These are phyloP conservation scores for Sycophaga agraensis DNA, from an alignment of 1,140 invertebrate species.

Conservation along the genomic window DNA sequence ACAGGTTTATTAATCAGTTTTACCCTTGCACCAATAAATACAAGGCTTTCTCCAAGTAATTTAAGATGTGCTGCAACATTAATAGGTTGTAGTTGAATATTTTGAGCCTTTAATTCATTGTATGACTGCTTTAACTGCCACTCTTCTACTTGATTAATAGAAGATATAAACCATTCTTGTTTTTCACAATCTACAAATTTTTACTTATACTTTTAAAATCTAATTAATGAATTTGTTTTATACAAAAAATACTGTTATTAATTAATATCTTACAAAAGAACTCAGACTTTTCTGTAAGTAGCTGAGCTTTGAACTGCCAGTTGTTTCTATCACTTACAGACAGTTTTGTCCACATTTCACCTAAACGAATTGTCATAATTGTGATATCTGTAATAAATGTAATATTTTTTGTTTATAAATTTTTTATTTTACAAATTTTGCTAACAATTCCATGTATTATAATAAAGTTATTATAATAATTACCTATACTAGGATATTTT, in stretches of 20 bases:
- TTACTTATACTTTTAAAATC: not conserved
- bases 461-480: not conserved
- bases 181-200: slow-evolving; percentile 1
- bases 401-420: no score
- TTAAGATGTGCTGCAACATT: slow-evolving; percentile 23
- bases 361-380: slow-evolving; percentile 19
- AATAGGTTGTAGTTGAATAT: slow-evolving; percentile 16
- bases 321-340: slow-evolving; percentile 15
- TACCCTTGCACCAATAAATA: slow-evolving; percentile 18
- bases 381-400: slow-evolving; percentile 1
- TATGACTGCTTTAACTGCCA: not conserved
- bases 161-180: not conserved
- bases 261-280: not conserved
- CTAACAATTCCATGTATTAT: not conserved
- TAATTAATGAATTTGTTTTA: not conserved
- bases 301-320: slow-evolving; percentile 13
- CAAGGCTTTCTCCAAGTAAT: slow-evolving; percentile 25
- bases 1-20: not conserved
- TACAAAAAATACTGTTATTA: no score
- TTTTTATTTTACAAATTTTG: not conserved
- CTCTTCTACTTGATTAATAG: not conserved
- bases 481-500: slow-evolving; percentile 23
- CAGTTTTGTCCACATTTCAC: slow-evolving; percentile 26
- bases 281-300: slow-evolving; percentile 12
- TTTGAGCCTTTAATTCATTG: slow-evolving; percentile 3